phyloP scores from a whole-genome alignment of 2,888 invertebrate species.

The Mantis religiosa region DNA sequence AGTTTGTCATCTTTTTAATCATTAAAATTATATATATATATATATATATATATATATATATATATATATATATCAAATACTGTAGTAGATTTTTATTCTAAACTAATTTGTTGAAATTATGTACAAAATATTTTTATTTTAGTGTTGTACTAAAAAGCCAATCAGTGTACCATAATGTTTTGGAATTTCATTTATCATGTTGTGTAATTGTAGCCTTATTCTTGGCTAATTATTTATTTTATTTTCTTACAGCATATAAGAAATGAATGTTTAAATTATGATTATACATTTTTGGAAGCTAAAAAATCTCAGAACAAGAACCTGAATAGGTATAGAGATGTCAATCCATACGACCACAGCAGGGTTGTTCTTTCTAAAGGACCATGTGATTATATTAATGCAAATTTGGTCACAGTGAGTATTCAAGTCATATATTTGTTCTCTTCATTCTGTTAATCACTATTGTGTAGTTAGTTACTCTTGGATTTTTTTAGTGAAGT shows the following conservation, averaged over 20 bases:
- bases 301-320: constrained; percentile 72
- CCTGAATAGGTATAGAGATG: constrained; percentile 90
- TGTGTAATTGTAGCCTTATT: too few relatives aligned
- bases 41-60: too few relatives aligned
- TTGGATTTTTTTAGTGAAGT: background rate
- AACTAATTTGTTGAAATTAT: too few relatives aligned
- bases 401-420: constrained; percentile 79
- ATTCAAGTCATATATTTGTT: background rate
- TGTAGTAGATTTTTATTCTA: too few relatives aligned
- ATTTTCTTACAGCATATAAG: constrained; percentile 60
- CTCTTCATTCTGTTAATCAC: background rate
- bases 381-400: constrained; percentile 87
- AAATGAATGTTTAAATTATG: constrained; percentile 59
- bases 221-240: background rate
- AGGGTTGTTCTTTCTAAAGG: constrained; percentile 73
- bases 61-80: too few relatives aligned
- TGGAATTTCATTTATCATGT: too few relatives aligned
- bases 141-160: too few relatives aligned
- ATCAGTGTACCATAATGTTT: too few relatives aligned
- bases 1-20: too few relatives aligned
- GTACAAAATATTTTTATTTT: too few relatives aligned
- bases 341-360: constrained; percentile 93
- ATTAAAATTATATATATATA: too few relatives aligned
- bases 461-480: background rate
- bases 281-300: constrained; percentile 57